Conservation (phyloP, 2,888 invertebrate species). For the Drosophila heteroneura region DNA sequence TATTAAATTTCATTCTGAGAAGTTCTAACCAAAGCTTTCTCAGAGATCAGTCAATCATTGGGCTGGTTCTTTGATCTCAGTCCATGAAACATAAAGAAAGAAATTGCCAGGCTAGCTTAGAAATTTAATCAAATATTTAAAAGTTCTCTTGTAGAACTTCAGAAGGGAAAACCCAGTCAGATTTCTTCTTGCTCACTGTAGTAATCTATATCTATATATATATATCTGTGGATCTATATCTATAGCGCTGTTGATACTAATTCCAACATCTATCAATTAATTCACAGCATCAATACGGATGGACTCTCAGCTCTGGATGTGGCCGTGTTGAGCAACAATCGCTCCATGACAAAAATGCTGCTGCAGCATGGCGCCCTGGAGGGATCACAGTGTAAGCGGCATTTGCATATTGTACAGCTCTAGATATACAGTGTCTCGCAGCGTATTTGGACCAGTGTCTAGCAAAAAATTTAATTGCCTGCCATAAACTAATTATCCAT, state of each 20-base stretch:
- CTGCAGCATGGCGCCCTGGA: slow-evolving; percentile 94
- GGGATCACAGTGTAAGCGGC: slow-evolving; percentile 90
- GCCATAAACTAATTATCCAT: too few species aligned
- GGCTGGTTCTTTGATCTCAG: neutral
- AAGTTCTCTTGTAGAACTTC: too few species aligned
- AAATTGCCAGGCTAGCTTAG: neutral
- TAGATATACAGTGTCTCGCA: too few species aligned
- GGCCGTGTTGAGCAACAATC: slow-evolving; percentile 95
- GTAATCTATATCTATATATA: neutral
- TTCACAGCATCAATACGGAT: slow-evolving; percentile 92
- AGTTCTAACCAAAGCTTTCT: neutral
- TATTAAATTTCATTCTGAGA: neutral
- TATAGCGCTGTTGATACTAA: neutral
- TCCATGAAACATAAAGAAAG: neutral
- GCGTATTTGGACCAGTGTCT: too few species aligned
- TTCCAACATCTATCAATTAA: neutral
- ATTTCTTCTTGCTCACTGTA: neutral
- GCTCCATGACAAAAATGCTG: slow-evolving; percentile 95
- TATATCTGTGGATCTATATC: neutral
- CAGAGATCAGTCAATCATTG: neutral
- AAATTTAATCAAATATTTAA: too few species aligned
- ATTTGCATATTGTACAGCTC: neutral
- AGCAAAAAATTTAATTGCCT: too few species aligned
- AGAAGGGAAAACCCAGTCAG: neutral
- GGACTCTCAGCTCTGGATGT: slow-evolving; percentile 96